Base-by-base conservation (phyloP, 2,888 invertebrate genomes). In the Tachina fera region DNA sequence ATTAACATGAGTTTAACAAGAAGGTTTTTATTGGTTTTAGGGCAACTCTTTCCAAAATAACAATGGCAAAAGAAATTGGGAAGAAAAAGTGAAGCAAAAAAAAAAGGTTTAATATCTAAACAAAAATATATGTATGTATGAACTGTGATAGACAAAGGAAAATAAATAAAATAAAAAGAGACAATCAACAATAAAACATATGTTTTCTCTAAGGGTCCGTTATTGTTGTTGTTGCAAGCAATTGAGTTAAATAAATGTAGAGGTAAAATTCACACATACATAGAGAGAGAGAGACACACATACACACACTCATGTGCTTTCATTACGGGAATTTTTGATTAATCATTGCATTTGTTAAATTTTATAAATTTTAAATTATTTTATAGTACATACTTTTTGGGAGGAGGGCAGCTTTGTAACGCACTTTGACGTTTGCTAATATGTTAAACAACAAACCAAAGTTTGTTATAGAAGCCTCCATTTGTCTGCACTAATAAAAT, bases 121-220 rank as follows among this genome's bases (percentile, higher is more conserved):
- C 49, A 72, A 68, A 39, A 9, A 22, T n/a, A 63, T 3, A 22
- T 22, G 4, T 0, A 31, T 31, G 6, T 31, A 31, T 31, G 31
- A 6, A 31, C 31, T 31, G 31, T 43, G 13, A 70, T 22, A 51
- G 41, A 61, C 14, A 67, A 41, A 41, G 14, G 60, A 39, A 74
- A n/a, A 19, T 13, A 60, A 60, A 72, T 16, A 31, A 11, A 75
- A 16, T 13, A 61, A 13, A 67, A 19, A 22, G 14, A 65, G 9
- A 31, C 41, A 11, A 68, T 45, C 43, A 78, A 74, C 51, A 72
- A 51, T 45, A 60, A 72, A 81, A 82, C 84, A 85, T 82, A 78
- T 85, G 84, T 85, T 85, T 56, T 70, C 74, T 77, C 77, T 80
- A 74, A 78, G 77, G 84, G 77, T 85, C 43, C 4, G 10, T 56